Evolutionary conservation across 2,113 vertebrate genomes (phyloP), one percentile per base, ranked within the genome.

Genomic region (Engystomops pustulosus): DNA sequence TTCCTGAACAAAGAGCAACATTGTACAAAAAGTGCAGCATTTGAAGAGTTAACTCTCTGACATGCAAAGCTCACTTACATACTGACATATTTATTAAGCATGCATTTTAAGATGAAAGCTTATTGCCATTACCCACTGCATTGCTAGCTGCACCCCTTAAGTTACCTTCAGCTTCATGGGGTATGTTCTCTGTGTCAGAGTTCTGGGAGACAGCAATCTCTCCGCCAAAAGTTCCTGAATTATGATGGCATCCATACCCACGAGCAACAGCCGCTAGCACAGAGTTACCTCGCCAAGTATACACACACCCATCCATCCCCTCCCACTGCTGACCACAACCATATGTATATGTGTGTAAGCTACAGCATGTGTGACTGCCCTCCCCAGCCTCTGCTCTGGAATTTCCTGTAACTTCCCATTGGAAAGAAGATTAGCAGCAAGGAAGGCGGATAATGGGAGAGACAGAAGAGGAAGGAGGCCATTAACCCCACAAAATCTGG

Each of bases 141-240:
- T 34, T 58, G 53, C 20, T 60, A 15, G 74, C 15, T 20, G 86
- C 36, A 87, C 81, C 85, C 84, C 83, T 75, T 70, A 2, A 15
- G 53, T 89, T 96, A 98, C 96, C 96, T 98, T 97, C 91, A 96
- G 95, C 88, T 93, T 92, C 89, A 92, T 92, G 0, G 95, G 91
- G 81, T 91, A 93, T 86, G 90, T 91, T 84, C 93, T 89, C 89
- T 93, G 93, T 85, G 90, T 95, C 91, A 95, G 96, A 83, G 95
- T 94, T 90, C 96, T 91, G 1, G 96, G 97, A 67, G 96, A 98
- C 83, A 99, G 93, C 90, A 99, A 93, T 87, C 95, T 93, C 90
- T 98, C 98, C 87, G 96, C 97, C 81, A 99, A 93, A 89, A 95
- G 97, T 89, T 97, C 97, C 91, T 97, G 97, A 86, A 98, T 92